Evolutionary conservation across 2,888 invertebrate species (phyloP).

Genomic region (Eucera pruinosa): DNA sequence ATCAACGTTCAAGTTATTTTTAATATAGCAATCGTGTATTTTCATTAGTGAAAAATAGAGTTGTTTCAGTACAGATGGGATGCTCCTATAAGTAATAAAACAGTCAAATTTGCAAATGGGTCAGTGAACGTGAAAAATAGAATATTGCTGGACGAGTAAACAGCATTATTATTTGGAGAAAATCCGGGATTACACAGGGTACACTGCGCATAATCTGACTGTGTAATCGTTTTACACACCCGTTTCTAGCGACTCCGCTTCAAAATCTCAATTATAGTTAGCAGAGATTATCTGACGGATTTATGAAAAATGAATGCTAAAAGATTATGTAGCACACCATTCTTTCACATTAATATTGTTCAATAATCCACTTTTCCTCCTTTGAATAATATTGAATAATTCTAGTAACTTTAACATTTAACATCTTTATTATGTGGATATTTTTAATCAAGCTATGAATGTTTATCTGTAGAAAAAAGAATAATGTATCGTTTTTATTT

Average conservation of each 20-base stretch:
- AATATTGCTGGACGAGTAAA: constrained; percentile 7
- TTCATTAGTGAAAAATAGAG: background rate
- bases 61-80: no score
- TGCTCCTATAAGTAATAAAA: background rate
- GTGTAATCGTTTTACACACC: constrained; percentile 25
- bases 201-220: background rate
- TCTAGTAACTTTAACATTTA: no score
- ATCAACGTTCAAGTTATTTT: no score
- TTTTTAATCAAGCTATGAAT: background rate
- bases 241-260: constrained; percentile 9
- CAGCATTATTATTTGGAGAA: constrained; percentile 46
- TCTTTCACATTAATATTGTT: no score
- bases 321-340: no score
- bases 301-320: no score
- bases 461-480: background rate
- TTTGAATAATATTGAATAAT: no score
- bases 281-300: background rate
- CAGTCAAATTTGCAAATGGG: background rate
- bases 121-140: constrained; percentile 2
- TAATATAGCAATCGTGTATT: no score
- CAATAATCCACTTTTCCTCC: no score
- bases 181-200: constrained; percentile 45
- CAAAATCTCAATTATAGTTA: constrained; percentile 15
- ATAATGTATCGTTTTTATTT: background rate
- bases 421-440: background rate